Base-by-base conservation (phyloP, 2,113 vertebrate species). In the Heloderma charlesbogerti region DNA sequence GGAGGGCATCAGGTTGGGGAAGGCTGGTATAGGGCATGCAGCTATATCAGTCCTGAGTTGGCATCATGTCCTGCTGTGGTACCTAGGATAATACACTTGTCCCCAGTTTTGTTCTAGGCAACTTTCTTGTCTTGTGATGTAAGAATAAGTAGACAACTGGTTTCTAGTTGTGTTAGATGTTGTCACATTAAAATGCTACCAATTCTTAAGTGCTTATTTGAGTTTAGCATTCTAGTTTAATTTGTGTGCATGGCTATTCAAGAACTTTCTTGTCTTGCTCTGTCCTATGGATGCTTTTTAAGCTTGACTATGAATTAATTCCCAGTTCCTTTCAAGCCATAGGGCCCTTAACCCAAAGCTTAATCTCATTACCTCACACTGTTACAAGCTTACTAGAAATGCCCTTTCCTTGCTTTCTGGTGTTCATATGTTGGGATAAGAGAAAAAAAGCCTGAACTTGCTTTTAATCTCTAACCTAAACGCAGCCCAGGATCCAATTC, bases 401-500 rank as follows among this genome's bases (percentile, higher is more conserved):
- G 29, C 78, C 12, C 45, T 67, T 57, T n/a, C 60, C 63, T 71
- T 43, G 8, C 34, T 40, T 54, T 13, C 60, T 48, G 74, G 29
- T 93, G 89, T 86, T 93, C 94, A 91, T 91, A 94, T 89, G 88
- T 94, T 91, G 92, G 90, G 79, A 92, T 86, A 69, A 93, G 91
- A 5, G 6, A 74, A 37, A 91, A 94, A 91, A 85, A 0, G 79
- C 71, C 88, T 89, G 72, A 92, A 78, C 27, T 77, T 89, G 86
- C 83, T 91, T 91, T 95, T 92, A 89, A 94, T 92, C 92, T 93
- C 91, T 94, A 93, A 95, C 91, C 45, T 93, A 94, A 93, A 95
- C 94, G 93, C 95, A 95, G 91, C 92, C 91, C 92, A 88, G 91
- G 57, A 88, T 95, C 94, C 94, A 92, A 97, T 93, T 91, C 91